A percentile compares a stretch with the other conserved stretches of the same genome.
phyloP scores from a whole-genome alignment of 1,140 invertebrate genomes.

The Euglossa dilemma region DNA sequence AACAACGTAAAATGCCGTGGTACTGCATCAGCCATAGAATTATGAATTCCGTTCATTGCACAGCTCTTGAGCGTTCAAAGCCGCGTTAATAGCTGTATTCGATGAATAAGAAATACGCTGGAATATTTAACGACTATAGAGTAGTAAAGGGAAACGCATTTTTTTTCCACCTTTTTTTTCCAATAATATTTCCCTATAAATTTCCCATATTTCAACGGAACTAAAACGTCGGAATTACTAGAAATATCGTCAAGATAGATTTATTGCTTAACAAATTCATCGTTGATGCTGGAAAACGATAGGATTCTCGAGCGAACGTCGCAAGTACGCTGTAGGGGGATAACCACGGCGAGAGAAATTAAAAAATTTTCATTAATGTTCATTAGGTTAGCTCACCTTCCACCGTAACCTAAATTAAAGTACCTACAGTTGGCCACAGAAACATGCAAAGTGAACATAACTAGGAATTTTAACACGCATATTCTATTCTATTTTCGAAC shows the following conservation, averaged over 20 bases:
- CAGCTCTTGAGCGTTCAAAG: not conserved
- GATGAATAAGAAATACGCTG: constrained; percentile 8
- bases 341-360: no score
- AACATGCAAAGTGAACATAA: no score
- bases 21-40: constrained; percentile 19
- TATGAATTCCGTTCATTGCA: constrained; percentile 12
- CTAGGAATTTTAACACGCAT: no score
- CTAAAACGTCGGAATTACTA: not conserved
- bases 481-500: no score
- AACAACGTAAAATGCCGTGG: not conserved
- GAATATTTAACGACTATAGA: not conserved
- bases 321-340: no score
- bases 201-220: not conserved
- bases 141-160: not conserved
- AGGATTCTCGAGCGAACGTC: no score
- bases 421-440: no score
- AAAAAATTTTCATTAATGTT: no score
- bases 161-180: no score
- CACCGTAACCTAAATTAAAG: no score
- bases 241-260: not conserved
- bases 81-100: constrained; percentile 4
- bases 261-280: not conserved
- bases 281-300: not conserved
- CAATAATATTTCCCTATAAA: not conserved
- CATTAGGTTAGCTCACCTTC: no score